phyloP scores from a whole-genome alignment of 2,797 vertebrate species.

The Heliangelus exortis region DNA sequence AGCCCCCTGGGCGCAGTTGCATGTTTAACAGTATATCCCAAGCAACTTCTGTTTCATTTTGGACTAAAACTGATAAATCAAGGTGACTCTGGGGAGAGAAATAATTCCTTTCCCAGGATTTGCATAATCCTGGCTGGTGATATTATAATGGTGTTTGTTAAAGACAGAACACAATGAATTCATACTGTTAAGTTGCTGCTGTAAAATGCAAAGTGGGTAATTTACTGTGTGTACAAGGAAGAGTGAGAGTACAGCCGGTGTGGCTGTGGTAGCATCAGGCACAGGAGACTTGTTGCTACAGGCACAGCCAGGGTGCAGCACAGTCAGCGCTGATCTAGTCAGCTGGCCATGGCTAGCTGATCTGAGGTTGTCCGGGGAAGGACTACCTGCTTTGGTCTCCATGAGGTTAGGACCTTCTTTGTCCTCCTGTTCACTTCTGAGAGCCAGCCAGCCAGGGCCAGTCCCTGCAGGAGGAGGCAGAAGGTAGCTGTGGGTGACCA shows the following conservation, averaged over 20 bases:
- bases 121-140: conserved; percentile 83
- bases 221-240: conserved; percentile 68
- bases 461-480: background rate
- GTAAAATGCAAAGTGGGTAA: conserved; percentile 80
- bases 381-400: background rate
- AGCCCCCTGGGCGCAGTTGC: background rate
- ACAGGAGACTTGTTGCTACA: background rate
- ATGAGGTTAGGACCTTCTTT: background rate
- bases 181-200: conserved; percentile 80
- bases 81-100: conserved; percentile 81
- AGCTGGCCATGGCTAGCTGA: background rate
- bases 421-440: accelerated
- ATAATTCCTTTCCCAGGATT: conserved; percentile 74
- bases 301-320: background rate
- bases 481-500: background rate
- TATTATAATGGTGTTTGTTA: conserved; percentile 85
- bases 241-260: background rate
- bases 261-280: background rate
- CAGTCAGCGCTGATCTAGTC: background rate
- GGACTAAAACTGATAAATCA: conserved; percentile 76
- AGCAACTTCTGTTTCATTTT: conserved; percentile 44
- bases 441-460: accelerated
- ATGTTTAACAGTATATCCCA: conserved; percentile 20
- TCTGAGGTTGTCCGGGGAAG: background rate
- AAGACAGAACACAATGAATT: conserved; percentile 83